phyloP scores from a whole-genome alignment of 1,140 invertebrate genomes.

The Solenopsis fugax region DNA sequence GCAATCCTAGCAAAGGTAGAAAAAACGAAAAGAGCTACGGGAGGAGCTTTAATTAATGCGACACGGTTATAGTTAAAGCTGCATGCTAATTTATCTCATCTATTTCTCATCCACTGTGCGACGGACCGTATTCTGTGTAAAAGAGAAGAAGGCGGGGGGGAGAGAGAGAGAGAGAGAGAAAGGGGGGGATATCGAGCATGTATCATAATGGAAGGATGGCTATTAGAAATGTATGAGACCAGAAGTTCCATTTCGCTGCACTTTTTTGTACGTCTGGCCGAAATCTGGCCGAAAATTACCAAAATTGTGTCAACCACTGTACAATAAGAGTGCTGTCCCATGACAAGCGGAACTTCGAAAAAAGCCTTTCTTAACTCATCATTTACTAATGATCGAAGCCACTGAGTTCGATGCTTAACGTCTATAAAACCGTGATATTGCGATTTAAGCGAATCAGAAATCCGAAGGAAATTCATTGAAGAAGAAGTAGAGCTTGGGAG shows the following conservation, averaged over 20 bases:
- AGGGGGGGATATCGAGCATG: neutral
- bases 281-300: too few species aligned
- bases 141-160: constrained; percentile 5
- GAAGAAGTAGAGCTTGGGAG: too few species aligned
- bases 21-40: neutral
- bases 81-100: neutral
- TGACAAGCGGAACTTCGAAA: too few species aligned
- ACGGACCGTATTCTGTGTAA: constrained; percentile 14
- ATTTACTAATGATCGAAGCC: too few species aligned
- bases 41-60: constrained; percentile 31
- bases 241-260: constrained; percentile 24
- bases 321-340: too few species aligned
- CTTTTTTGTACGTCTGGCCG: neutral
- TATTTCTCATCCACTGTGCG: neutral
- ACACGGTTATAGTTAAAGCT: neutral
- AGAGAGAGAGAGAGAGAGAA: neutral
- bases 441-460: too few species aligned
- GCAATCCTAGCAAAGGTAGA: constrained; percentile 33
- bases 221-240: constrained; percentile 59
- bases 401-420: too few species aligned
- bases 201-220: constrained; percentile 66
- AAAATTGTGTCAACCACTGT: too few species aligned
- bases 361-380: too few species aligned
- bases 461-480: too few species aligned
- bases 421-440: too few species aligned